phyloP scores from a whole-genome alignment of 2,888 invertebrate species.

The Melinaea marsaeus region DNA sequence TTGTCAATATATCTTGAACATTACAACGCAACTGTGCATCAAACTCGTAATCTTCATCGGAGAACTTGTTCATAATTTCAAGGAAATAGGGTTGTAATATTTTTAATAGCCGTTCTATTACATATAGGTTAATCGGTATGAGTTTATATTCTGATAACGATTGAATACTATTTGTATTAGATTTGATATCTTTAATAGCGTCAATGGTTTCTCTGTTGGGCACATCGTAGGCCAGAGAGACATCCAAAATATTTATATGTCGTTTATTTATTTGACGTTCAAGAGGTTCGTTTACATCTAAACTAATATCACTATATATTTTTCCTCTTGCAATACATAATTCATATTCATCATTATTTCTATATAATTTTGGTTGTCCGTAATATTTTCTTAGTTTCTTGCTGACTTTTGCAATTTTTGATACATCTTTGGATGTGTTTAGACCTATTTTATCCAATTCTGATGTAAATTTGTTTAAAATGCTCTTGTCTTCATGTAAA shows the following conservation, averaged over 20 bases:
- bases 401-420: conserved; percentile 50
- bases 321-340: conserved; percentile 41
- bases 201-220: conserved; percentile 43
- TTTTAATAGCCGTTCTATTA: conserved; percentile 60
- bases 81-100: conserved; percentile 42
- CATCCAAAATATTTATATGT: conserved; percentile 35
- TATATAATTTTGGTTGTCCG: conserved; percentile 61
- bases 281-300: conserved; percentile 54
- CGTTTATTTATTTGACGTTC: conserved; percentile 48
- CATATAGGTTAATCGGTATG: conserved; percentile 78
- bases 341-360: conserved; percentile 49
- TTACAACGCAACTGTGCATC: conserved; percentile 17
- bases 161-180: conserved; percentile 32
- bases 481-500: conserved; percentile 35
- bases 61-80: conserved; percentile 26
- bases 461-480: conserved; percentile 38
- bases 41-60: conserved; percentile 14
- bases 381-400: conserved; percentile 62
- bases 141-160: conserved; percentile 51
- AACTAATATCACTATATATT: conserved; percentile 44
- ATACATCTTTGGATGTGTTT: conserved; percentile 43
- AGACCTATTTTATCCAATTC: conserved; percentile 38
- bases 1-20: conserved; percentile 28
- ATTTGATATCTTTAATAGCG: conserved; percentile 39
- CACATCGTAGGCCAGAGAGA: conserved; percentile 50